Conservation (phyloP, 1,140 invertebrate genomes). For the Ceratosolen solmsi region DNA sequence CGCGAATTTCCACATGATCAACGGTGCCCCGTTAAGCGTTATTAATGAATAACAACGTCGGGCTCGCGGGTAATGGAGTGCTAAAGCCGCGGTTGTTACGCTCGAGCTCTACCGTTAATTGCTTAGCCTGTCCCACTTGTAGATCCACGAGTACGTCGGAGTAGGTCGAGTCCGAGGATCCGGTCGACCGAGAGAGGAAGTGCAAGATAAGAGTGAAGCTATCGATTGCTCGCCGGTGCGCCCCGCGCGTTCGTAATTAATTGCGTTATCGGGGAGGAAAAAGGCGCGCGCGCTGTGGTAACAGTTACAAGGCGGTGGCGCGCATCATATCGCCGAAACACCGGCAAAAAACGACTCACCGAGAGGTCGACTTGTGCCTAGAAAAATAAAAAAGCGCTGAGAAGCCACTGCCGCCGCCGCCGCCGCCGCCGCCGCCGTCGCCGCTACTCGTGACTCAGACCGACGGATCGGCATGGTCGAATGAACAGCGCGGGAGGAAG, state of each 20-base stretch:
- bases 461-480: conserved; percentile 27
- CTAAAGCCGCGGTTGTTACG: neutral
- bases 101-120: conserved; percentile 20
- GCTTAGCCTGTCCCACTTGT: neutral
- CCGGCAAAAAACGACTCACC: conserved; percentile 6
- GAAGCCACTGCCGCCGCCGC: neutral
- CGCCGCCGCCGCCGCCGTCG: too few relatives aligned
- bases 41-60: conserved; percentile 8
- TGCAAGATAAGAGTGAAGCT: conserved; percentile 20
- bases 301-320: neutral
- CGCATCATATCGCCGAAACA: neutral
- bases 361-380: neutral
- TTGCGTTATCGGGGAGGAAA: neutral
- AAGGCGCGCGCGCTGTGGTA: neutral
- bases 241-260: neutral
- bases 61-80: neutral
- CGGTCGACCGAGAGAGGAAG: neutral
- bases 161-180: conserved; percentile 9
- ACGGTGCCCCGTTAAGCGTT: neutral
- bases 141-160: neutral
- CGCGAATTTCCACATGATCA: neutral
- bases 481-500: neutral
- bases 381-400: neutral
- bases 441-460: conserved; percentile 14
- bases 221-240: neutral